Conservation (phyloP, 1,140 invertebrate species). For the Homalodisca vitripennis region DNA sequence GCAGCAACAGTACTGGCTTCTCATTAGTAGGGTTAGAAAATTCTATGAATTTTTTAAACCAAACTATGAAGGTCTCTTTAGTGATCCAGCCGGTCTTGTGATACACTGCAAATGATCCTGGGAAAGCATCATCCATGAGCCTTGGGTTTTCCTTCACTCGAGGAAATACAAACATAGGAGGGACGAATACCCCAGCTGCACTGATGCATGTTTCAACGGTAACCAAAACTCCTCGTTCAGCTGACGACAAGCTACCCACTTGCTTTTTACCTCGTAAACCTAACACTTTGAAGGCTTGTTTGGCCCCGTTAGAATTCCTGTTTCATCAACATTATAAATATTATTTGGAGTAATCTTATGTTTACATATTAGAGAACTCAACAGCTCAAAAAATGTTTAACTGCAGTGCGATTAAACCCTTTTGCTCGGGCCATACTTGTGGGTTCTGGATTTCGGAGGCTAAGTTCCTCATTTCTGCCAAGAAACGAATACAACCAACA, state of each 20-base stretch:
- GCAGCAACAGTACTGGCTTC: constrained; percentile 44
- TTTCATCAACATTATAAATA: too few species aligned
- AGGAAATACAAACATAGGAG: too few species aligned
- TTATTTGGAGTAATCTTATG: constrained; percentile 16
- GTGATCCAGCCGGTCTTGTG: too few species aligned
- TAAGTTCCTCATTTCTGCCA: background rate
- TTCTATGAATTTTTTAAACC: constrained; percentile 38
- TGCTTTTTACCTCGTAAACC: too few species aligned
- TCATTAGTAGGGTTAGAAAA: constrained; percentile 39
- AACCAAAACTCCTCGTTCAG: too few species aligned
- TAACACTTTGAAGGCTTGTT: constrained; percentile 46
- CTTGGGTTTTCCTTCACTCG: too few species aligned
- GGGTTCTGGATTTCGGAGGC: constrained; percentile 6
- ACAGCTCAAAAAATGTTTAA: constrained; percentile 12
- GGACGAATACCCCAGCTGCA: too few species aligned
- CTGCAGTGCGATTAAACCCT: constrained; percentile 18
- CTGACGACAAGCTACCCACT: too few species aligned
- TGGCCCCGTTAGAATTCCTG: constrained; percentile 48
- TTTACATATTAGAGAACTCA: constrained; percentile 12
- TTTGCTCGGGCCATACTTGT: background rate
- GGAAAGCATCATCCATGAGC: too few species aligned
- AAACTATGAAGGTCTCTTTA: too few species aligned
- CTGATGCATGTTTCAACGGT: too few species aligned
- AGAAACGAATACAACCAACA: background rate
- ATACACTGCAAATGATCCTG: too few species aligned